phyloP scores from a whole-genome alignment of 2,888 invertebrate genomes.

The Steinernema hermaphroditum region DNA sequence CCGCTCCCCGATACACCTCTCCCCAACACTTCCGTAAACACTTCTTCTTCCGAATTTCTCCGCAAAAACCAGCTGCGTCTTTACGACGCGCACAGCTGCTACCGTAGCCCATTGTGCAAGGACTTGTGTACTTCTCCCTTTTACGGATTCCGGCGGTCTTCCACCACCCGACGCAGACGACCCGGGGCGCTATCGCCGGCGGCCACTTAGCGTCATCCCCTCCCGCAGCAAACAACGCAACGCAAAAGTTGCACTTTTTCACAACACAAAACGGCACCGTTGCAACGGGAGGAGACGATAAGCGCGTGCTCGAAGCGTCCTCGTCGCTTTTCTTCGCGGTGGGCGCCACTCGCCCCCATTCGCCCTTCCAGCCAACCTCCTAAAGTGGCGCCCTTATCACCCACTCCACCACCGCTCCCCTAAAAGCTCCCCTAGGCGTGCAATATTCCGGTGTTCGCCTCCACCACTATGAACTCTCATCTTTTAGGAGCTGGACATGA shows the following conservation, averaged over 20 bases:
- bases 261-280: constrained; percentile 24
- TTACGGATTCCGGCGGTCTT: background rate
- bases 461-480: too few relatives aligned
- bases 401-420: too few relatives aligned
- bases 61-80: background rate
- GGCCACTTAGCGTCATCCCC: background rate
- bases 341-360: background rate
- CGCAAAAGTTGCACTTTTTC: constrained; percentile 30
- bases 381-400: background rate
- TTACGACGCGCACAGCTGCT: background rate
- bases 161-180: background rate
- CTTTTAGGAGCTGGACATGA: constrained; percentile 43
- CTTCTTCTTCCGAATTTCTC: background rate
- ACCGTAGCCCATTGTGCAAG: constrained; percentile 1
- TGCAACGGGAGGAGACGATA: background rate
- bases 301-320: too few relatives aligned
- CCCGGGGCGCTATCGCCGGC: background rate
- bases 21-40: background rate
- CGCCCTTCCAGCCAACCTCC: background rate
- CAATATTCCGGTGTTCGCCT: background rate
- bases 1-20: background rate
- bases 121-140: constrained; percentile 1
- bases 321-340: constrained; percentile 9
- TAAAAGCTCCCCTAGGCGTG: background rate
- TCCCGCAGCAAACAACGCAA: background rate